Evolutionary conservation across 2,797 vertebrate genomes (phyloP).

Genomic region (Myotis daubentonii): DNA sequence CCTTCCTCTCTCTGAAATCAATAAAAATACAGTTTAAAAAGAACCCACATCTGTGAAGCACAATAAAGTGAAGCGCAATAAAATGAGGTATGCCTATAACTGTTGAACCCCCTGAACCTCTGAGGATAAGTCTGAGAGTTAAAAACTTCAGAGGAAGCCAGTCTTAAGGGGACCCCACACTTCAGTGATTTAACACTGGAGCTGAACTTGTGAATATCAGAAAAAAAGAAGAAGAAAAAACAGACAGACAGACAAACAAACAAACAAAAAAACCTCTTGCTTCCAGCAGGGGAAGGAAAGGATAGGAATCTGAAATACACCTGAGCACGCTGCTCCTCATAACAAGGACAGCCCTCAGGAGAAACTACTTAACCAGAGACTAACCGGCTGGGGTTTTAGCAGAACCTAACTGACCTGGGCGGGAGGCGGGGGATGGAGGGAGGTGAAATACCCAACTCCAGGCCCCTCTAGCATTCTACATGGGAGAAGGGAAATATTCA

Average conservation of each 20-base stretch:
- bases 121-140: background rate
- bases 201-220: background rate
- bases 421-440: background rate
- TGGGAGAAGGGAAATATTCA: background rate
- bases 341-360: background rate
- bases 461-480: background rate
- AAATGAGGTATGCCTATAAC: background rate
- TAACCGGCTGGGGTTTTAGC: background rate
- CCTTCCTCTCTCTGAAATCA: no score
- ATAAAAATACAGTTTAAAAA: background rate
- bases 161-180: background rate
- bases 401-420: background rate
- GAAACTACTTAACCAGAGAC: background rate
- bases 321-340: background rate
- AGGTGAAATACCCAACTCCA: background rate
- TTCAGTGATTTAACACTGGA: background rate
- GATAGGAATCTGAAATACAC: background rate
- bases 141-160: background rate
- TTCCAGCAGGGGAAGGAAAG: background rate
- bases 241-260: background rate
- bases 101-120: background rate
- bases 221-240: no score
- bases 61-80: background rate
- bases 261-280: background rate
- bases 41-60: background rate